Evolutionary conservation across 2,797 vertebrate genomes (phyloP), one percentile per base, ranked within the genome.

Genomic region (Geotrypetes seraphini): DNA sequence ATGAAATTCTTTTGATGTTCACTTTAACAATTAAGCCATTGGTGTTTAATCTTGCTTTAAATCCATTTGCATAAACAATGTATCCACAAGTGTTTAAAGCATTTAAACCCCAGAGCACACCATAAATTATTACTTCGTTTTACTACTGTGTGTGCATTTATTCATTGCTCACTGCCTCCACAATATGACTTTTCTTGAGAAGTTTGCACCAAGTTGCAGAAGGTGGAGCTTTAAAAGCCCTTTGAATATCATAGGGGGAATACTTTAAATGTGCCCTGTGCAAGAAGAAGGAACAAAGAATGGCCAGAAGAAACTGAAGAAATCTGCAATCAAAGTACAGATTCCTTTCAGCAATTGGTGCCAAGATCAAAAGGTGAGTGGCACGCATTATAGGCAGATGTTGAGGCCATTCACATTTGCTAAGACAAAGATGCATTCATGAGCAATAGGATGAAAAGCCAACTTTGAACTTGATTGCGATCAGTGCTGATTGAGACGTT

Each of bases 341-440:
- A 35, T 9, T 50, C 16, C 6, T 45, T 57, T 52, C 39, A 54
- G 8, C 17, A 10, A 23, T 25, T 12, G 24, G 31, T 13, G 16
- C 5, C 13, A 23, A 57, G 50, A 73, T 64, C 42, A 64, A 66
- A 69, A 66, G 45, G 39, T 64, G 45, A 46, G 25, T 25, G 53
- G 7, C 33, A 32, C 9, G 4, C 6, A 28, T 48, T 57, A 45
- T 0, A 0, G 19, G 5, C 28, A 62, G 33, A 48, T 55, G 36
- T 62, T 50, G 32, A 11, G 7, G 36, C 19, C 44, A 33, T 16
- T 35, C 28, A 42, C 2, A 0, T 46, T 53, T 42, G 28, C 12
- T 36, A 23, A 43, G 33, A 58, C 37, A 60, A 57, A 55, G 37
- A 33, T 0, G 0, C 28, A 60, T 53, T 62, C 37, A 60, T 40